Conservation (phyloP, 2,797 vertebrate species). For the Ctenochaetus hawaiiensis region DNA sequence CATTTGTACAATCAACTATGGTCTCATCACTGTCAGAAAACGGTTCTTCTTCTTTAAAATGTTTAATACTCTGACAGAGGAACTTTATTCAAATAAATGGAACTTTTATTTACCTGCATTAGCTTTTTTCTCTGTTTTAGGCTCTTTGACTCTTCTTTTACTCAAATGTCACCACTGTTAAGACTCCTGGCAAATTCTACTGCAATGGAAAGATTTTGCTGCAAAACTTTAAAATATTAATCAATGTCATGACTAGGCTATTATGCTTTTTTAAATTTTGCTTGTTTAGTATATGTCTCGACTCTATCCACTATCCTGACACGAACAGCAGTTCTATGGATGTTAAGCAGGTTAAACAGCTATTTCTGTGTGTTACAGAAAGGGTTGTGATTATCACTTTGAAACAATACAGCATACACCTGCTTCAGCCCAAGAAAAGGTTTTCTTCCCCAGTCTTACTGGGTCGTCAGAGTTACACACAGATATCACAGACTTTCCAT, state of each 20-base stretch:
- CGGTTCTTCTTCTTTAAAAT: neutral
- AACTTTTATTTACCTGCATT: neutral
- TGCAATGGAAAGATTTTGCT: neutral
- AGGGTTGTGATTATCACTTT: neutral
- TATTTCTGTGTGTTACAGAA: neutral
- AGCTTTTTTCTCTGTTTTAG: neutral
- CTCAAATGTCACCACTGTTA: neutral
- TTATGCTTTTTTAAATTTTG: neutral
- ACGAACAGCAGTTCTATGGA: neutral
- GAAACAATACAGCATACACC: conserved; percentile 28
- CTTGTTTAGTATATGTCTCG: conserved; percentile 7
- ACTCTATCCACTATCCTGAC: neutral
- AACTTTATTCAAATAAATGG: neutral
- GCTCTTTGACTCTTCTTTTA: neutral
- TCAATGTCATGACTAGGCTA: neutral
- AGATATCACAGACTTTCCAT: conserved; percentile 72
- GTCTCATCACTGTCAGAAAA: neutral
- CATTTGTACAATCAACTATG: neutral
- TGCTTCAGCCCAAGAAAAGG: conserved; percentile 22
- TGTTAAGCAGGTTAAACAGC: neutral
- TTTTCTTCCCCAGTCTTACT: conserved; percentile 30
- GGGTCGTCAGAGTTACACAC: conserved; percentile 64
- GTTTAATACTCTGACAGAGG: neutral
- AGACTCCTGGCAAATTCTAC: neutral
- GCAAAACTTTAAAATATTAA: neutral